Conservation (phyloP, 2,797 vertebrate species). For the Galago senegalensis region DNA sequence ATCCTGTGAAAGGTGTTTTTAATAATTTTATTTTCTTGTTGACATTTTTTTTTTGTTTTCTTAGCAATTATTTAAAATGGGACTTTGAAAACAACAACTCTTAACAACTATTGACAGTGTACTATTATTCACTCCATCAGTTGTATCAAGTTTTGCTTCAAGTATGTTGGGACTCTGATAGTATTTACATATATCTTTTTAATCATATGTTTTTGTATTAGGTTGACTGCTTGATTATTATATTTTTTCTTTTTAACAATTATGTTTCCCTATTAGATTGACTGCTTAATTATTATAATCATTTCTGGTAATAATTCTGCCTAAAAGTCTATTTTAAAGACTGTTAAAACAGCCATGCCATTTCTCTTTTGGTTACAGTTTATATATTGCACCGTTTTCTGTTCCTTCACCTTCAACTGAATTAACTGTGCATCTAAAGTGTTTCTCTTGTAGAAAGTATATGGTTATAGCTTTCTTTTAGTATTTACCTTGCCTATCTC, state of each 20-base stretch:
- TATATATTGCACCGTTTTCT: background rate
- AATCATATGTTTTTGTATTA: background rate
- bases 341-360: background rate
- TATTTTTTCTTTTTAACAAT: background rate
- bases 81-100: background rate
- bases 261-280: too few relatives aligned
- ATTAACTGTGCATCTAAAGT: background rate
- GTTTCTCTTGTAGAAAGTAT: background rate
- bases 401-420: background rate
- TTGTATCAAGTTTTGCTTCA: background rate
- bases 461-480: background rate
- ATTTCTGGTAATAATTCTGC: background rate
- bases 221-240: background rate
- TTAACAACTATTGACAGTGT: too few relatives aligned
- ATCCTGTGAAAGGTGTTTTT: background rate
- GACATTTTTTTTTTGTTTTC: background rate
- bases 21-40: background rate
- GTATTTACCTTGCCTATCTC: background rate
- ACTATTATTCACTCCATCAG: background rate
- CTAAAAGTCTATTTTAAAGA: background rate
- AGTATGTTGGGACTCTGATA: background rate
- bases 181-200: background rate
- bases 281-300: background rate
- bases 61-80: background rate
- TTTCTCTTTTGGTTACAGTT: background rate